Percentiles rank a stretch among this genome's conserved stretches.
These are phyloP conservation scores for Nephrocerus scutellatus DNA, from an alignment of 2,888 invertebrate species.

Conservation along the genomic window DNA sequence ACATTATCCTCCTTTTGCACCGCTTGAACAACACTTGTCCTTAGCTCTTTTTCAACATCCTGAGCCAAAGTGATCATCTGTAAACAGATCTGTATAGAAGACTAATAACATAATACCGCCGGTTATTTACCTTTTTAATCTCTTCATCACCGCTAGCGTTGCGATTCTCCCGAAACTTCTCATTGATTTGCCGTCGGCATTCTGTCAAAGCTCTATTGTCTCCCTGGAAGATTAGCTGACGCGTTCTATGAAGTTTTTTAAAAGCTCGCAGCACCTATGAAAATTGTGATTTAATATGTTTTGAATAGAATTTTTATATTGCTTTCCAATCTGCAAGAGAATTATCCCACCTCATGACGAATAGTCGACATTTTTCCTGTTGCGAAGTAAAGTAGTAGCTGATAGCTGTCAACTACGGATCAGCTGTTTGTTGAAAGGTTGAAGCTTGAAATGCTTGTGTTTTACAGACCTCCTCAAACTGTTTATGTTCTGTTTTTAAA, in stretches of 20 bases:
- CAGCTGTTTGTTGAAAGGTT: too few species aligned
- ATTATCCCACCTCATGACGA: too few species aligned
- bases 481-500: too few species aligned
- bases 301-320: too few species aligned
- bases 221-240: conserved; percentile 59
- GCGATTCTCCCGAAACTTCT: conserved; percentile 64
- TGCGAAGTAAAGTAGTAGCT: too few species aligned
- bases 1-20: conserved; percentile 59
- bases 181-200: conserved; percentile 66
- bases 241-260: conserved; percentile 64
- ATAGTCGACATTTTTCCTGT: too few species aligned
- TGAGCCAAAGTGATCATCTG: conserved; percentile 62
- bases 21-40: conserved; percentile 68
- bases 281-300: too few species aligned
- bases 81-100: not conserved
- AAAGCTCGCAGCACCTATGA: conserved; percentile 61
- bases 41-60: conserved; percentile 63
- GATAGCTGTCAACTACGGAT: too few species aligned
- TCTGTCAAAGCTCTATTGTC: conserved; percentile 58
- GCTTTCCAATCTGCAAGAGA: too few species aligned
- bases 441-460: too few species aligned
- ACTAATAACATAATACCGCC: conserved; percentile 15
- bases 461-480: too few species aligned
- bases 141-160: conserved; percentile 53
- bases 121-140: conserved; percentile 56